A percentile compares a stretch with the other conserved stretches of the same genome.
Conservation (phyloP, 1,140 invertebrate genomes). For the Hyles vespertilio region DNA sequence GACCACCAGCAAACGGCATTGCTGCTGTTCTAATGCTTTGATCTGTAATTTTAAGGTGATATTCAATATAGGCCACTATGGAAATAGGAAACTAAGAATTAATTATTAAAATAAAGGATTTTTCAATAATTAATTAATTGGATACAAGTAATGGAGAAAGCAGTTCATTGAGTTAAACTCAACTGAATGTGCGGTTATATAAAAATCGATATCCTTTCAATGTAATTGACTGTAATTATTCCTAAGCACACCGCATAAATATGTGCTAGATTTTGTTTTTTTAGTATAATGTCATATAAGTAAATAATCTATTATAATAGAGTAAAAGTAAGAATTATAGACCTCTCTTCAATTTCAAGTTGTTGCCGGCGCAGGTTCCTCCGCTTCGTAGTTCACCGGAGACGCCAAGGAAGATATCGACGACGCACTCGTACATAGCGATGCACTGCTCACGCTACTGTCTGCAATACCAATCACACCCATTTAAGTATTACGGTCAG, state of each 20-base stretch:
- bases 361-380: slow-evolving; percentile 58
- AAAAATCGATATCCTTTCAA: no score
- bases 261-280: no score
- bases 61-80: no score
- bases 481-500: no score
- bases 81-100: no score
- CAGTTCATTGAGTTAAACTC: no score
- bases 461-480: slow-evolving; percentile 17
- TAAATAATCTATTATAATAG: not conserved
- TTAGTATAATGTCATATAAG: not conserved
- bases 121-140: no score
- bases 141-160: no score
- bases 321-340: not conserved
- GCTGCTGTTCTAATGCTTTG: slow-evolving; percentile 64
- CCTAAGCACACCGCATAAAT: no score
- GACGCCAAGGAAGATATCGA: slow-evolving; percentile 21
- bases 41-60: slow-evolving; percentile 41
- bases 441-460: slow-evolving; percentile 14
- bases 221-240: no score
- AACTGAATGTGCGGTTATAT: no score
- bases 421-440: slow-evolving; percentile 10
- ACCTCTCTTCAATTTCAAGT: slow-evolving; percentile 67
- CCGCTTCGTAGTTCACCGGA: slow-evolving; percentile 44
- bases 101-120: no score
- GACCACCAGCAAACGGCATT: slow-evolving; percentile 51